Evolutionary conservation across 2,888 invertebrate genomes (phyloP).

Genomic region (Rhagonycha lutea): DNA sequence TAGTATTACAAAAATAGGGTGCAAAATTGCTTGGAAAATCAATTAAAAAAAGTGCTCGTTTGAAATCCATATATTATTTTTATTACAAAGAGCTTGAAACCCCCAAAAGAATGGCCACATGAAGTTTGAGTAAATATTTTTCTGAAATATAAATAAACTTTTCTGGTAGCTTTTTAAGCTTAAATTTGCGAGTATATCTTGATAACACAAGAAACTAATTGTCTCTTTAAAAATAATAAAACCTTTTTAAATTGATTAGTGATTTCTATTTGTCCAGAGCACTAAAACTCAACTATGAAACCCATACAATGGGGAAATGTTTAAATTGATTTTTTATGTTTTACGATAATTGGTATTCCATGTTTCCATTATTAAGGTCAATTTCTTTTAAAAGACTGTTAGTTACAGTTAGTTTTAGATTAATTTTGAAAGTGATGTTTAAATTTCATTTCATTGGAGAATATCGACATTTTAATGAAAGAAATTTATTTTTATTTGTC

Average conservation of each 20-base stretch:
- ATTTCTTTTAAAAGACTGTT: constrained; percentile 28
- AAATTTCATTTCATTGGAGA: constrained; percentile 1
- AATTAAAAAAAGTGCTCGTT: neutral
- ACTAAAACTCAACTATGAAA: neutral
- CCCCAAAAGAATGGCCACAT: neutral
- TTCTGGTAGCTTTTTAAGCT: neutral
- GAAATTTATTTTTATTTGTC: neutral
- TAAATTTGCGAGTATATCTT: neutral
- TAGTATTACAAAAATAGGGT: neutral
- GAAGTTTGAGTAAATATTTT: neutral
- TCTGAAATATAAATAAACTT: neutral
- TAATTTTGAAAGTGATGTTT: constrained; percentile 7
- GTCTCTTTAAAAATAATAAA: neutral
- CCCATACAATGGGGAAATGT: neutral
- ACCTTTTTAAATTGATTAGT: neutral
- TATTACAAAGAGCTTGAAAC: neutral
- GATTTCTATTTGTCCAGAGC: neutral
- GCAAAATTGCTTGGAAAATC: neutral
- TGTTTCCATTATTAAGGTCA: constrained; percentile 29
- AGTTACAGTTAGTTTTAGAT: constrained; percentile 12
- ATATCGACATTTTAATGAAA: neutral
- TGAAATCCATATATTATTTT: neutral
- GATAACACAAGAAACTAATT: neutral
- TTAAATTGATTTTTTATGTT: constrained; percentile 34
- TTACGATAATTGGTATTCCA: constrained; percentile 33